Conservation (phyloP, 2,113 vertebrate species). For the Candoia aspera region DNA sequence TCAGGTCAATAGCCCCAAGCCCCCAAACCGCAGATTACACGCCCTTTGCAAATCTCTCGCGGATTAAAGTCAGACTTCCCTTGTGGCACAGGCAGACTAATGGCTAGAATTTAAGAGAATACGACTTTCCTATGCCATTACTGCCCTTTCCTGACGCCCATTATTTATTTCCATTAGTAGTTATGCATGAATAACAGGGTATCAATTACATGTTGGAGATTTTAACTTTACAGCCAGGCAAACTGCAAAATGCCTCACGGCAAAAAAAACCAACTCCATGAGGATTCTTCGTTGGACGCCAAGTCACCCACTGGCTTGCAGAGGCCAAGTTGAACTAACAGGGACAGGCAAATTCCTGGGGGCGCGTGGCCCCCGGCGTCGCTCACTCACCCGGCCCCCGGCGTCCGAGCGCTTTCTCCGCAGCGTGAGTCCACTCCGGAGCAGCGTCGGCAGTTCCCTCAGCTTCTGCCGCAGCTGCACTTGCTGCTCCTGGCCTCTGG, state of each 20-base stretch:
- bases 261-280: too few species aligned
- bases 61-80: not conserved
- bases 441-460: slow-evolving; percentile 87
- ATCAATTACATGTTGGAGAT: not conserved
- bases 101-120: not conserved
- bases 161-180: not conserved
- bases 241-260: not conserved
- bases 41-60: not conserved
- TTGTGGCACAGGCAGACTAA: not conserved
- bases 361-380: not conserved
- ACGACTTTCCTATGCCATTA: not conserved
- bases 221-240: not conserved
- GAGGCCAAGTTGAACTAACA: not conserved
- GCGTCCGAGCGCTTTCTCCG: slow-evolving; percentile 82
- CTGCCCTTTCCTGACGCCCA: not conserved
- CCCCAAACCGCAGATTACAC: not conserved
- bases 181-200: not conserved
- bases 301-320: not conserved
- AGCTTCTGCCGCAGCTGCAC: slow-evolving; percentile 92
- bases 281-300: not conserved
- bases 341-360: not conserved
- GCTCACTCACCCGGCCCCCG: slow-evolving; percentile 66
- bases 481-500: slow-evolving; percentile 75
- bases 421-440: slow-evolving; percentile 92
- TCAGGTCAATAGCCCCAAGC: not conserved